Evolutionary conservation across 2,888 invertebrate species (phyloP), one percentile per base, ranked within the genome.

Genomic region (Caenorhabditis becei): DNA sequence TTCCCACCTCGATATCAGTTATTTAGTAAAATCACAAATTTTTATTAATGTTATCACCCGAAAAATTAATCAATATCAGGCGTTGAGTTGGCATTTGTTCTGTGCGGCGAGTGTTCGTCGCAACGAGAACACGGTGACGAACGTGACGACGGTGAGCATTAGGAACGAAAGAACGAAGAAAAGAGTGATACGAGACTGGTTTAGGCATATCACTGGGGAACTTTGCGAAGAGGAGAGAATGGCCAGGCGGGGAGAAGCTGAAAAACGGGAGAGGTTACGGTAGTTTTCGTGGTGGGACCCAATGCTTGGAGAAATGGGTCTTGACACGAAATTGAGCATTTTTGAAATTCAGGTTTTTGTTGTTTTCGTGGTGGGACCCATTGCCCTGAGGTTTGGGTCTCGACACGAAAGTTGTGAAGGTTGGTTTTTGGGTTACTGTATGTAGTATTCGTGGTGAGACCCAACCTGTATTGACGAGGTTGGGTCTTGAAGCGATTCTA

Each of bases 81-180:
- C 72, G 56, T 72, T 72, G 51, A 78, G 51, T 58, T 74, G 58
- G 61, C 72, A 72, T 24, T 80, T 72, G 24, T 58, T 74, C 28
- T 56, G 54, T 26, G 74, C 53, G 56, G 26, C 23, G 28, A 74
- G 47, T 32, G 56, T 54, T n/a, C 71, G 23, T 32, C 80, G 26
- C 18, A 77, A 26, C 0, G 59, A 58, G 56, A 54, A 53, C 18
- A 75, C 18, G 41, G 74, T 80, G 28, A 62, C 32, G 11, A 41
- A 37, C n/a, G 80, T 80, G 32, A 80, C 62, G 16, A 80, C 18
- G 14, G 63, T 44, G 37, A 80, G 74, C 67, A 80, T 56, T 23
- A 67, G 26, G 41, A 80, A 69, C n/a, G 74, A 61, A 7, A 80
- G 23, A 24, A 65, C 26, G 24, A 80, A 53, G 56, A 80, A 61